Conservation (phyloP, 2,113 vertebrate genomes). For the Passer montanus region DNA sequence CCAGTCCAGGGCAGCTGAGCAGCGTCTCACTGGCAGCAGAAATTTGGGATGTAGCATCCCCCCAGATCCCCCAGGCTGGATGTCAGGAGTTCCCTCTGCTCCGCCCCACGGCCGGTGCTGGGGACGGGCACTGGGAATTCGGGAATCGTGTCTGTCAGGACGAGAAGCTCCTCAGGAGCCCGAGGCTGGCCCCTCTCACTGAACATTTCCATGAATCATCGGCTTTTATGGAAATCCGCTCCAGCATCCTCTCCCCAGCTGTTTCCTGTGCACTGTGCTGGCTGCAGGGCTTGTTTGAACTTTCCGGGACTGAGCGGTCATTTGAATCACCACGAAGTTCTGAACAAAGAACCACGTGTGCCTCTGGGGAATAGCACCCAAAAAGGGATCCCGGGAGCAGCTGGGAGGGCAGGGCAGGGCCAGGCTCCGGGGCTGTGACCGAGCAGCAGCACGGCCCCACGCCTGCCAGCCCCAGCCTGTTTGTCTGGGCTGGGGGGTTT, state of each 20-base stretch:
- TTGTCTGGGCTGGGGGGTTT: background rate
- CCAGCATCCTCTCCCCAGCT: background rate
- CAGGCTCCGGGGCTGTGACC: background rate
- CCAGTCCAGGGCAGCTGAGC: background rate
- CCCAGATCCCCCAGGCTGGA: rapidly evolving
- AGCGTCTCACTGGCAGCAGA: background rate
- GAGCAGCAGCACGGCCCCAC: background rate
- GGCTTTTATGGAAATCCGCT: background rate
- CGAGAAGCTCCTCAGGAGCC: background rate
- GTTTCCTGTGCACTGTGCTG: background rate
- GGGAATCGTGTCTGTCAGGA: rapidly evolving
- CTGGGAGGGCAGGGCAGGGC: background rate
- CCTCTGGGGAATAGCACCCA: background rate
- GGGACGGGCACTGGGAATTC: background rate
- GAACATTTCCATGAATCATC: background rate
- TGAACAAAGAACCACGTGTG: background rate
- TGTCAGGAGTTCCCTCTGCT: background rate
- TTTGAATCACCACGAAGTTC: background rate
- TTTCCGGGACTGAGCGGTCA: background rate
- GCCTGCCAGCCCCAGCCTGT: background rate
- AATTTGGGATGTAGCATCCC: rapidly evolving
- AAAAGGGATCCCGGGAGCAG: background rate
- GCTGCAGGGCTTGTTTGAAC: background rate
- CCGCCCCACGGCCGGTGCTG: rapidly evolving
- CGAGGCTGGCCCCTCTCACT: background rate